phyloP scores from a whole-genome alignment of 2,888 invertebrate genomes.

The Mystacides longicornis region DNA sequence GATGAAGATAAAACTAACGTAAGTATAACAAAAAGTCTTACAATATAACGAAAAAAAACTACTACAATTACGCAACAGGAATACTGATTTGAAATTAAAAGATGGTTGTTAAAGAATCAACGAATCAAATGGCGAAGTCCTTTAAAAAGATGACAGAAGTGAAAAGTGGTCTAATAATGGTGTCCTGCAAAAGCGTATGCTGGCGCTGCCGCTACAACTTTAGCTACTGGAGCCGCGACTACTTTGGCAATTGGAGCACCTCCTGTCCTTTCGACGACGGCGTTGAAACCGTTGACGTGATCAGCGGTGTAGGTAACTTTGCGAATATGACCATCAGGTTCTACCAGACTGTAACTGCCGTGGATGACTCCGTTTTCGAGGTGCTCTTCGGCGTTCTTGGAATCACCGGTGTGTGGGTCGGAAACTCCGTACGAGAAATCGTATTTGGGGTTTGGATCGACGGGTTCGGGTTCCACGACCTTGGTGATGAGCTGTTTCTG shows the following conservation, averaged over 20 bases:
- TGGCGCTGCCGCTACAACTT: conserved; percentile 35
- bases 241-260: conserved; percentile 32
- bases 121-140: conserved; percentile 10
- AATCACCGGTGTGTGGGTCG: conserved; percentile 47
- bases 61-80: not conserved
- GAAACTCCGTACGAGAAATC: conserved; percentile 47
- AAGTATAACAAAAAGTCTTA: not conserved
- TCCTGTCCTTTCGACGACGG: conserved; percentile 47
- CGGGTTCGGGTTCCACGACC: conserved; percentile 42
- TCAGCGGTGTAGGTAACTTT: conserved; percentile 50
- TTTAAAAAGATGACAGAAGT: not conserved
- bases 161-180: conserved; percentile 12
- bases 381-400: conserved; percentile 45
- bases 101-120: conserved; percentile 6
- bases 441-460: conserved; percentile 49
- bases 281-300: conserved; percentile 47
- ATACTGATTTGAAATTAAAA: not conserved
- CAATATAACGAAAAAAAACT: not conserved
- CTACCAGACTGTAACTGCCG: conserved; percentile 48
- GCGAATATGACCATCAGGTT: conserved; percentile 46
- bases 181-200: conserved; percentile 28
- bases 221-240: conserved; percentile 22
- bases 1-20: not conserved
- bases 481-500: conserved; percentile 27
- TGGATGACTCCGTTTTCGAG: conserved; percentile 48